Conservation (phyloP, 2,113 vertebrate genomes). For the Cyanocitta stelleri region DNA sequence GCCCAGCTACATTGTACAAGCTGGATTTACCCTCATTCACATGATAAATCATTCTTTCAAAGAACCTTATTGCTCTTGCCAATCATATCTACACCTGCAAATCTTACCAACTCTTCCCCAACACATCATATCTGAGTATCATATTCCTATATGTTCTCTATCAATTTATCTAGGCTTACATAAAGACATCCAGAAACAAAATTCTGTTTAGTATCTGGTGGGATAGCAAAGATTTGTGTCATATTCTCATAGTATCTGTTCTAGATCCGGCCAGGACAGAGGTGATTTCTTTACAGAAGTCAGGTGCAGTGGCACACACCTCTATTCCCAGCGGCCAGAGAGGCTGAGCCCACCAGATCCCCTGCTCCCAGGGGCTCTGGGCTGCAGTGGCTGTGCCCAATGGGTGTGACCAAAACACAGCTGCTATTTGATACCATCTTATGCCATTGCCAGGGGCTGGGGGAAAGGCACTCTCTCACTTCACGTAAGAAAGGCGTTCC, state of each 20-base stretch:
- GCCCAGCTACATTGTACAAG: not conserved
- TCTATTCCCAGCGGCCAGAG: not conserved
- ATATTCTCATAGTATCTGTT: not conserved
- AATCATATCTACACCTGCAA: not conserved
- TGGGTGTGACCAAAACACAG: not conserved
- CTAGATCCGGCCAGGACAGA: rapidly evolving
- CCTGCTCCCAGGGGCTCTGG: not conserved
- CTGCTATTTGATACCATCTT: not conserved
- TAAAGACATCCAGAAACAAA: not conserved
- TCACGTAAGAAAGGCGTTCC: not conserved
- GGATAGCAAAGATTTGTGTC: not conserved
- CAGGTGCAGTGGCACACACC: too few species aligned
- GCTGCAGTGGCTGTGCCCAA: not conserved
- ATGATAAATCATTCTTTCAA: not conserved
- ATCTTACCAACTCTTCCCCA: not conserved
- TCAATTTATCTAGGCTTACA: not conserved
- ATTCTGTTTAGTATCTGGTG: not conserved
- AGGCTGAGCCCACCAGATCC: not conserved
- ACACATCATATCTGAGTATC: not conserved
- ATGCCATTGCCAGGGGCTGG: rapidly evolving
- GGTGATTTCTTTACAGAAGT: not conserved
- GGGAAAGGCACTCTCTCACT: not conserved
- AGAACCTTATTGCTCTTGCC: not conserved
- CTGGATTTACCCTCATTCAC: not conserved
- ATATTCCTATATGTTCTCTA: not conserved